Base-by-base conservation (phyloP, 1,140 invertebrate genomes). In the Micrasema longulum region DNA sequence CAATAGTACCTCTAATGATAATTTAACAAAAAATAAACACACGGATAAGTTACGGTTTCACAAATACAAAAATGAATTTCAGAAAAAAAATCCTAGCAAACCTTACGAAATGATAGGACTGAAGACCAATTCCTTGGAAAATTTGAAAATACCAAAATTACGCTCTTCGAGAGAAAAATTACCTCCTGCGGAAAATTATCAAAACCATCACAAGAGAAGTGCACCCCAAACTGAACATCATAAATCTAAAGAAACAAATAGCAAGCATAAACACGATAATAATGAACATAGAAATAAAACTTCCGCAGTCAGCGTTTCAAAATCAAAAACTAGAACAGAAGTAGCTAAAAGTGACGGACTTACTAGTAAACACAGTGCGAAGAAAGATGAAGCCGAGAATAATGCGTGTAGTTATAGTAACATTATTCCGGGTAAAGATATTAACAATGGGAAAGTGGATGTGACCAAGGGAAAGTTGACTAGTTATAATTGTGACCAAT, bases 381-480 rank as follows among this genome's bases (percentile, higher is more conserved):
- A 60, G 55, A 60, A 60, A 41, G n/a, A 60, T 23, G 55, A 60
- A 41, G 12, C 20, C 7, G 55, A 38, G 20, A 38, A 60, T 18
- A 60, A 16, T 60, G 22, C 20, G 10, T 60, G n/a, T 20, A 60
- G 35, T 41, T 6, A 16, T 10, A 60, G 36, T 11, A 60, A 60
- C 41, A 64, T 64, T 23, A 31, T 64, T 47, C 60, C 60, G 10
- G 60, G 60, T 5, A 64, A 64, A 64, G 60, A 64, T 47, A 64
- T 64, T 31, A 45, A 64, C 14, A 64, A 64, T 64, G 41, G 41
- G 1, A 64, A 64, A 64, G 26, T 12, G 22, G 60, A 64, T 43
- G 7, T 22, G 11, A 16, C 38, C 9, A 62, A 62, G 38, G 57
- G 11, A 16, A 16, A 26, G 6, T 6, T 41, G 18, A 22, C 20